Base-by-base conservation (phyloP, 2,888 invertebrate species). In the Terebella lapidaria region DNA sequence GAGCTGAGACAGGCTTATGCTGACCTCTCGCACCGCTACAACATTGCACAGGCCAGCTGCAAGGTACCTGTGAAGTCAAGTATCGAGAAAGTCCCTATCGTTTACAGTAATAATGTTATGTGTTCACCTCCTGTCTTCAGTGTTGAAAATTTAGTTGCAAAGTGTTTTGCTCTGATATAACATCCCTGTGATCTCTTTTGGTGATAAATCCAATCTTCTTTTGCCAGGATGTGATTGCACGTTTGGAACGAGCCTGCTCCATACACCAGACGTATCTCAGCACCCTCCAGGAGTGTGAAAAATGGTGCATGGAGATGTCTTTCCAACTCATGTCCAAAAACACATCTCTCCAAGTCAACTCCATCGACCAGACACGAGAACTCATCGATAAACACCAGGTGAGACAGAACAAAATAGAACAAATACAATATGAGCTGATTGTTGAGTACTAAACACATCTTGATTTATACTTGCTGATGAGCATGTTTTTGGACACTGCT, bases 261-360 rank as follows among this genome's bases (percentile, higher is more conserved):
- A 75, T 74, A 57, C 77, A 80, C 59, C 74, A 78, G 65, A 85
- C 87, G 18, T 96, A 94, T 75, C 91, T 94, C 70, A 89, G 90
- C 73, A 89, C 89, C 15, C 83, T 95, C 26, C 95, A 95, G 83
- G 94, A 94, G 71, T 91, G 90, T 0, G 95, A 95, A 79, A 94
- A 94, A 78, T 96, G 95, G 95, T 82, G 95, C 53, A 81, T 95
- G 26, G 94, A 94, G 81, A 90, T 92, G 56, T 94, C 94, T 1
- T 94, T 94, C 86, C 91, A 92, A 75, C 84, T 95, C 0, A 94
- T 95, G 94, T 91, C 93, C 0, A 94, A 94, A 76, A 95, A 95
- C 28, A 49, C 49, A 49, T 15, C 94, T 0, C 83, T 94, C 24
- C 93, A 93, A 75, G 94, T 94, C 63, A 89, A 90, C 3, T 93